These are phyloP conservation scores for Ypsolopha sequella DNA, from an alignment of 2,888 invertebrate species.

Conservation along the genomic window DNA sequence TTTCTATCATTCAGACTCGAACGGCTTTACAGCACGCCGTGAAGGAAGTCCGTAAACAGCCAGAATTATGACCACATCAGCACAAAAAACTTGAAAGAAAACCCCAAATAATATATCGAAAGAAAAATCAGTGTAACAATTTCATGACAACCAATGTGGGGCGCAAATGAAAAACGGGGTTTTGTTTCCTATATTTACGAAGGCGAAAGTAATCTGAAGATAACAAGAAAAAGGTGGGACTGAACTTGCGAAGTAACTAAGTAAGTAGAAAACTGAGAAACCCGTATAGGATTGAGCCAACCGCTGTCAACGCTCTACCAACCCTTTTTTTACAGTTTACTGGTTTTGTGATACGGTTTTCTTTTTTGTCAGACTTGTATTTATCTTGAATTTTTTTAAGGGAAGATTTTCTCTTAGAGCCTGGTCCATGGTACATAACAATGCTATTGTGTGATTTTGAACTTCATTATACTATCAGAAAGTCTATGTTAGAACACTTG, in stretches of 20 bases:
- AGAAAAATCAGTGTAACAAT: too few relatives aligned
- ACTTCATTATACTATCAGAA: too few relatives aligned
- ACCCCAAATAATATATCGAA: too few relatives aligned
- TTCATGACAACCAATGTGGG: too few relatives aligned
- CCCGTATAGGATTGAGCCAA: constrained; percentile 18
- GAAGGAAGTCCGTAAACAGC: not conserved
- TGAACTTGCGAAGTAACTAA: constrained; percentile 30
- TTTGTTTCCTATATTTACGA: constrained; percentile 14
- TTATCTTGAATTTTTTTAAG: not conserved
- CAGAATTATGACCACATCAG: not conserved
- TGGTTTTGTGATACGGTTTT: not conserved
- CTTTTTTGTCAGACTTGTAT: not conserved
- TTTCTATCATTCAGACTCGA: too few relatives aligned
- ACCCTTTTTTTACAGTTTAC: constrained; percentile 18
- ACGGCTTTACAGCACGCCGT: too few relatives aligned
- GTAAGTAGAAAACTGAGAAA: constrained; percentile 20
- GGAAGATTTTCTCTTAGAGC: too few relatives aligned
- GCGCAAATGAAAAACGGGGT: not conserved
- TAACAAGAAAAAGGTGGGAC: constrained; percentile 31
- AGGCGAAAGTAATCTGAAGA: constrained; percentile 23
- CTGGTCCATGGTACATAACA: too few relatives aligned
- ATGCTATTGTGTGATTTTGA: too few relatives aligned
- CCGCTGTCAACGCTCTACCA: constrained; percentile 12
- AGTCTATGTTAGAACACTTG: too few relatives aligned
- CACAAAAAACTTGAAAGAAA: too few relatives aligned